Percentiles rank a stretch among this genome's conserved stretches.
phyloP scores from a whole-genome alignment of 1,140 invertebrate species.

The Cecropterus lyciades region DNA sequence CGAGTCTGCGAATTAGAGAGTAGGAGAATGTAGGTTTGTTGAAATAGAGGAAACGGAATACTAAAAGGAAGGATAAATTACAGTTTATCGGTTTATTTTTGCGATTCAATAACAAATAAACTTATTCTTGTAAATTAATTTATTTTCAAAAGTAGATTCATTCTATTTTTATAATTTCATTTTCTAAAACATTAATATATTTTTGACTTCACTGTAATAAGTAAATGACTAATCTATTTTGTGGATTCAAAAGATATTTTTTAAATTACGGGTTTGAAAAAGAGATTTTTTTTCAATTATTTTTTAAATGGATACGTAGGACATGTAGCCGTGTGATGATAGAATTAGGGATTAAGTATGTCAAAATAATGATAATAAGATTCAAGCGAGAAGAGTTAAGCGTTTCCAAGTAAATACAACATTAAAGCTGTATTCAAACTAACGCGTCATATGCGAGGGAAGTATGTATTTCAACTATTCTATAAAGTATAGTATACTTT shows the following conservation, averaged over 20 bases:
- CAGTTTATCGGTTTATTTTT: too few relatives aligned
- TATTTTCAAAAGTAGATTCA: too few relatives aligned
- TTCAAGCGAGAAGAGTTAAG: slow-evolving; percentile 5
- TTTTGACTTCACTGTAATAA: background rate
- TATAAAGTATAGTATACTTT: too few relatives aligned
- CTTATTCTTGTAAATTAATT: too few relatives aligned
- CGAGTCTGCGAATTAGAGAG: background rate
- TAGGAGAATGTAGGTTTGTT: background rate
- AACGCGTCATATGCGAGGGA: background rate
- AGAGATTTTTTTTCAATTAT: too few relatives aligned
- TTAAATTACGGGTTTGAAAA: too few relatives aligned
- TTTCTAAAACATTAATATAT: slow-evolving; percentile 2
- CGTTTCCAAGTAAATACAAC: slow-evolving; percentile 42
- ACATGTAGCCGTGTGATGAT: background rate
- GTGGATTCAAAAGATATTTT: too few relatives aligned
- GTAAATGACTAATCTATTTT: background rate
- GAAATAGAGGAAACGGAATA: background rate
- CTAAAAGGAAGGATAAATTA: too few relatives aligned
- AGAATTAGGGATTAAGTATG: background rate
- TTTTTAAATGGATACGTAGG: too few relatives aligned
- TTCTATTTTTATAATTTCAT: too few relatives aligned
- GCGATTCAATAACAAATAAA: too few relatives aligned
- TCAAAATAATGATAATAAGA: background rate
- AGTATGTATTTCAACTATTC: too few relatives aligned
- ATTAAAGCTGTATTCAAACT: slow-evolving; percentile 15